Conservation (phyloP, 2,113 vertebrate genomes). For the Tangachromis dhanisi region DNA sequence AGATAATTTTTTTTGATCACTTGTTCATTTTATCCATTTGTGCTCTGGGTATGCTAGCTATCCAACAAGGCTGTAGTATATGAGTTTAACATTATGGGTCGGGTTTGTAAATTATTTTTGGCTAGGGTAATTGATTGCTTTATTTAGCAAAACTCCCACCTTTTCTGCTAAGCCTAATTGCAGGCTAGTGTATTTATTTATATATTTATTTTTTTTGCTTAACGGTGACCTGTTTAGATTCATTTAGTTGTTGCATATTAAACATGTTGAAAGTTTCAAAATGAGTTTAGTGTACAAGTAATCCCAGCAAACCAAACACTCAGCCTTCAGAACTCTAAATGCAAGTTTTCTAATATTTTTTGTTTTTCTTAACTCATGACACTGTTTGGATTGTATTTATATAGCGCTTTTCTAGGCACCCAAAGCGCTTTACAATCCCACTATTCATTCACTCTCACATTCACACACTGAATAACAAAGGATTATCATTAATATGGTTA, state of each 20-base stretch:
- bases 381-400: not conserved
- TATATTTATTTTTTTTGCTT: constrained; percentile 42
- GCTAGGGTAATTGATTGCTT: not conserved
- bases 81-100: not conserved
- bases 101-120: not conserved
- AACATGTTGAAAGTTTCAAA: not conserved
- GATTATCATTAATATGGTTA: not conserved
- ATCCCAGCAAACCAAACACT: not conserved
- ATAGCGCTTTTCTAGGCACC: not conserved
- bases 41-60: not conserved
- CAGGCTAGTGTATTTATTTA: constrained; percentile 39
- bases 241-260: not conserved
- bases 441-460: not conserved
- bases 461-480: not conserved
- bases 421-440: not conserved
- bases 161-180: not conserved
- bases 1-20: not conserved
- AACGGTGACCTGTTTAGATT: not conserved
- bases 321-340: not conserved
- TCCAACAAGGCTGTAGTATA: not conserved
- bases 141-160: not conserved
- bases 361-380: not conserved
- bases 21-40: not conserved
- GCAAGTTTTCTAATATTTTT: not conserved
- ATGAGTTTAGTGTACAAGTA: not conserved